Conservation (phyloP, 2,113 vertebrate species). For the Stercorarius parasiticus region DNA sequence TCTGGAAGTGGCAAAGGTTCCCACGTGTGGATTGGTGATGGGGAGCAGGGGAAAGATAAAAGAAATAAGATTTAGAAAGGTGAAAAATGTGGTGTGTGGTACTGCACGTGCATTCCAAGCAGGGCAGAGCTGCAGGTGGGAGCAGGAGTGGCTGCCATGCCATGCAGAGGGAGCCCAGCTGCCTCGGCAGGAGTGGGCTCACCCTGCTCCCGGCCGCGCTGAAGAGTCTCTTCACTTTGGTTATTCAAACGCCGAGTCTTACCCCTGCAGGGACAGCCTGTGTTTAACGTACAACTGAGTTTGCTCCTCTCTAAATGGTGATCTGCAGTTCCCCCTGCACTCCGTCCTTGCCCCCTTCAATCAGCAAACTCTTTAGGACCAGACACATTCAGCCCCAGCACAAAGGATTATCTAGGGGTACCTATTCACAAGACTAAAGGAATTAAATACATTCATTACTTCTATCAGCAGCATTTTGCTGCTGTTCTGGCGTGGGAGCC, state of each 20-base stretch:
- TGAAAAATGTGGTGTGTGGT: not conserved
- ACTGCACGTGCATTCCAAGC: not conserved
- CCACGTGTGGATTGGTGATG: not conserved
- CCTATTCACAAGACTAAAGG: not conserved
- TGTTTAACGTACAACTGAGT: fast-evolving
- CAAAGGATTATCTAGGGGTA: not conserved
- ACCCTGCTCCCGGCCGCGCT: fast-evolving
- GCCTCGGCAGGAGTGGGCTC: not conserved
- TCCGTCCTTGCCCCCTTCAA: not conserved
- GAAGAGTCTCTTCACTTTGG: not conserved
- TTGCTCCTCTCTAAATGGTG: not conserved
- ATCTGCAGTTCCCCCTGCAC: not conserved
- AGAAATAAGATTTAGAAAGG: not conserved
- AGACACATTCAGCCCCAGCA: not conserved
- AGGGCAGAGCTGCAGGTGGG: not conserved
- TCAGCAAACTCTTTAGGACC: not conserved
- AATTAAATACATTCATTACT: not conserved
- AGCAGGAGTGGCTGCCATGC: not conserved
- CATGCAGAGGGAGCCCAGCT: not conserved
- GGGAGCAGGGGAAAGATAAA: not conserved
- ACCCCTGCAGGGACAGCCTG: no score
- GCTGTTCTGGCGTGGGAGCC: not conserved
- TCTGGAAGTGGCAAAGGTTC: not conserved
- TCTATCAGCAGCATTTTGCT: not conserved
- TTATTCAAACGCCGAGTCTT: not conserved